Conservation (phyloP, 2,797 vertebrate genomes). For the Harpagifer antarcticus region DNA sequence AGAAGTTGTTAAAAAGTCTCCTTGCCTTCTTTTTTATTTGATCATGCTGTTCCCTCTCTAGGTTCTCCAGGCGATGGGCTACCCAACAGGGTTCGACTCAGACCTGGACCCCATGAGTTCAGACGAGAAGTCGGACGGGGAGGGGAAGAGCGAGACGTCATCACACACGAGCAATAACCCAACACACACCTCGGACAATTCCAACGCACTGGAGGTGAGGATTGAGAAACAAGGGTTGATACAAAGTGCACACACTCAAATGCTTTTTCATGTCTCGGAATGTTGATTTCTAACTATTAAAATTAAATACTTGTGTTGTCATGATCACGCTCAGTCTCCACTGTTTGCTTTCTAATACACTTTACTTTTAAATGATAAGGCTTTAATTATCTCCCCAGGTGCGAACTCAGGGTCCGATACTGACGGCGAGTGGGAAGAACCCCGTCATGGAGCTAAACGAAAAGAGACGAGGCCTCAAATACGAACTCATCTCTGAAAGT, state of each 20-base stretch:
- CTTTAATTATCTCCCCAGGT: conserved; percentile 81
- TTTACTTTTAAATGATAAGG: neutral
- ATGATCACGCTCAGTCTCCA: conserved; percentile 1
- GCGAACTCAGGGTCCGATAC: conserved; percentile 99
- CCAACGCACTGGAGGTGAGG: conserved; percentile 95
- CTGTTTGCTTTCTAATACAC: neutral
- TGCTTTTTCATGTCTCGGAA: neutral
- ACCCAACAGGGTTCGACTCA: conserved; percentile 97
- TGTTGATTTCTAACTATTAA: neutral
- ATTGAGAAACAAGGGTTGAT: neutral
- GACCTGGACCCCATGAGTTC: conserved; percentile 97
- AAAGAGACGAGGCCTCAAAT: conserved; percentile 97
- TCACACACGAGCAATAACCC: conserved; percentile 97
- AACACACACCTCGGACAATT: conserved; percentile 93
- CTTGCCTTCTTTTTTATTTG: neutral
- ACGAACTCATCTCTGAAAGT: conserved; percentile 97
- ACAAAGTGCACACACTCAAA: neutral
- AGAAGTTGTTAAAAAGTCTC: neutral
- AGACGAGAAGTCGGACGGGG: conserved; percentile 97
- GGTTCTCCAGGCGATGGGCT: conserved; percentile 99
- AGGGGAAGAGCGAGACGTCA: conserved; percentile 96
- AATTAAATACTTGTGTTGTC: conserved; percentile 8
- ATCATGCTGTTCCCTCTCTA: conserved; percentile 55
- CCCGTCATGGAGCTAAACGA: conserved; percentile 99
- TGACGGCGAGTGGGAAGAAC: conserved; percentile 98